These are phyloP conservation scores for Boloria selene DNA, from an alignment of 2,888 invertebrate species.

Conservation along the genomic window DNA sequence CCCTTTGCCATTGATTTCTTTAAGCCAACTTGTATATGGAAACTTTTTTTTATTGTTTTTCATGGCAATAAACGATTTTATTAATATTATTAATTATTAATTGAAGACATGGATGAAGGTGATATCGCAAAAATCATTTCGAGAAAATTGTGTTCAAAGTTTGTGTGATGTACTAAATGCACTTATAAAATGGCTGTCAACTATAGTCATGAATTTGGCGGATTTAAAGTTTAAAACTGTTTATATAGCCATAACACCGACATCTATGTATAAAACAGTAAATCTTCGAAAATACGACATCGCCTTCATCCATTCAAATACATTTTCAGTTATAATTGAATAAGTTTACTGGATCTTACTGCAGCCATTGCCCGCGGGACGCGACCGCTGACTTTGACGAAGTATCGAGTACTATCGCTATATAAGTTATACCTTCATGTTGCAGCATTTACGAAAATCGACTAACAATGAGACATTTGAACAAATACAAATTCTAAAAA, in stretches of 20 bases:
- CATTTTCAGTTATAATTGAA: neutral
- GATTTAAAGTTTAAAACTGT: too few species aligned
- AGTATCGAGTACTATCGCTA: neutral
- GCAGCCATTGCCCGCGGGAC: slow-evolving; percentile 1
- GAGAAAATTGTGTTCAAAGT: too few species aligned
- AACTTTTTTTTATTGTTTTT: too few species aligned
- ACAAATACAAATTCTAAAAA: slow-evolving; percentile 11
- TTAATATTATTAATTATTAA: too few species aligned
- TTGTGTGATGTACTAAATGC: too few species aligned
- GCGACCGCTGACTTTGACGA: neutral
- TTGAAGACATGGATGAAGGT: too few species aligned
- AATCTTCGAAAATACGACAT: neutral
- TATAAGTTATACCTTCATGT: neutral
- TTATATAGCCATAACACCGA: neutral
- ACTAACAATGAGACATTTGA: slow-evolving; percentile 25
- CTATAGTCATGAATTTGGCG: too few species aligned
- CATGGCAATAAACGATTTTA: too few species aligned
- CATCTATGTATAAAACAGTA: neutral
- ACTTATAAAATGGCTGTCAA: too few species aligned
- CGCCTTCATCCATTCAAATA: slow-evolving; percentile 1
- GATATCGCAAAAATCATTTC: too few species aligned
- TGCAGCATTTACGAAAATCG: neutral
- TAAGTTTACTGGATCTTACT: neutral
- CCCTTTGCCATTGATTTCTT: too few species aligned
- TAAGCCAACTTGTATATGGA: too few species aligned